A percentile compares a stretch with the other conserved stretches of the same genome.
Evolutionary conservation across 2,888 invertebrate species (phyloP).

Genomic region (Archips crataeganus): DNA sequence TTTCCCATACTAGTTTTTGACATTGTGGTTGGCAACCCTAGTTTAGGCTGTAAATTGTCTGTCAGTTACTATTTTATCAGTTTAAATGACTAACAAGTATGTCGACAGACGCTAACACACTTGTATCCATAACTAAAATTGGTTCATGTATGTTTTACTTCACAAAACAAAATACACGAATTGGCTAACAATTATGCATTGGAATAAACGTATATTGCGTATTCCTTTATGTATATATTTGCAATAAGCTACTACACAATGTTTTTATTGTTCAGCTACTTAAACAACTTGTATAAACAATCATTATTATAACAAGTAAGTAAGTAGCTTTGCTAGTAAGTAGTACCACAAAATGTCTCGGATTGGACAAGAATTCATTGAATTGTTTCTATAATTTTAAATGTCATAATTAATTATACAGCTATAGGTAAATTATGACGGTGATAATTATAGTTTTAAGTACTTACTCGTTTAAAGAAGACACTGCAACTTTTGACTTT

Average conservation of each 20-base stretch:
- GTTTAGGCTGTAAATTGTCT: too few species aligned
- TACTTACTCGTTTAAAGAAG: conserved; percentile 15
- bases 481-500: not conserved
- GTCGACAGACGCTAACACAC: not conserved
- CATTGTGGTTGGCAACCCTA: too few species aligned
- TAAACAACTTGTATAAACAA: not conserved
- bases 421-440: not conserved
- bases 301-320: not conserved
- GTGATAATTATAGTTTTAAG: conserved; percentile 22
- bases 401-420: conserved; percentile 38
- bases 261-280: not conserved
- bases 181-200: not conserved
- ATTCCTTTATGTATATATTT: not conserved
- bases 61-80: too few species aligned
- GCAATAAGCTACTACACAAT: not conserved
- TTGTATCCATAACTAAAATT: not conserved
- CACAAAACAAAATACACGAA: not conserved
- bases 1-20: too few species aligned
- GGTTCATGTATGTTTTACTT: not conserved
- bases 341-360: not conserved
- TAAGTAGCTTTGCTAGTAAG: not conserved
- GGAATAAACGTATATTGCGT: not conserved
- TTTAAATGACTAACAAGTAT: not conserved
- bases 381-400: conserved; percentile 12
- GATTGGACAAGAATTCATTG: not conserved